Evolutionary conservation across 1,140 invertebrate genomes (phyloP).

Genomic region (Prorops nasuta): DNA sequence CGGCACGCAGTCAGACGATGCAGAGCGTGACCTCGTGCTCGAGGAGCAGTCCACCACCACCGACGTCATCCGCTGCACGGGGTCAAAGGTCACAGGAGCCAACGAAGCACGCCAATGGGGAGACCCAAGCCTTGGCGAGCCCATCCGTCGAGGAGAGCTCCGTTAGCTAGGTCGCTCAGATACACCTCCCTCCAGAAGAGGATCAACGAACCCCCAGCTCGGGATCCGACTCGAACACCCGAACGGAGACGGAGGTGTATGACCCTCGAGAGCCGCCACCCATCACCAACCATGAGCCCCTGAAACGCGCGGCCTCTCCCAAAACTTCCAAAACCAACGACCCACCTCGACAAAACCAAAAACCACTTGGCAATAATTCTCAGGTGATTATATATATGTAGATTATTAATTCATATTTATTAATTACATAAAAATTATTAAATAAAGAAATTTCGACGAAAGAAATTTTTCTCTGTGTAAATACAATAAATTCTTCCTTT

Average conservation of each 20-base stretch:
- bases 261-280: slow-evolving; percentile 14
- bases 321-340: background rate
- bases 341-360: background rate
- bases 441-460: no score
- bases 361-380: no score
- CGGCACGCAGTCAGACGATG: slow-evolving; percentile 53
- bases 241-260: slow-evolving; percentile 31
- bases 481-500: no score
- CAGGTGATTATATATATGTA: no score
- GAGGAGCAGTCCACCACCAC: slow-evolving; percentile 46
- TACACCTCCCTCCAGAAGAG: slow-evolving; percentile 36
- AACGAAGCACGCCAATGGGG: slow-evolving; percentile 48
- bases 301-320: no score
- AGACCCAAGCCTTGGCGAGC: slow-evolving; percentile 42
- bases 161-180: slow-evolving; percentile 47
- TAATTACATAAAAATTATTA: no score
- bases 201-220: slow-evolving; percentile 15
- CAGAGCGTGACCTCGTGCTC: slow-evolving; percentile 56
- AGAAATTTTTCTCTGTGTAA: no score
- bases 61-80: no score
- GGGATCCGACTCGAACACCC: slow-evolving; percentile 14
- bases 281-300: no score
- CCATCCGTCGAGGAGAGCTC: slow-evolving; percentile 53
- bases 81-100: slow-evolving; percentile 12
- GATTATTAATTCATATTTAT: no score